These are phyloP conservation scores for Carpatolechia fugitivella DNA, from an alignment of 2,888 invertebrate genomes.

Conservation along the genomic window DNA sequence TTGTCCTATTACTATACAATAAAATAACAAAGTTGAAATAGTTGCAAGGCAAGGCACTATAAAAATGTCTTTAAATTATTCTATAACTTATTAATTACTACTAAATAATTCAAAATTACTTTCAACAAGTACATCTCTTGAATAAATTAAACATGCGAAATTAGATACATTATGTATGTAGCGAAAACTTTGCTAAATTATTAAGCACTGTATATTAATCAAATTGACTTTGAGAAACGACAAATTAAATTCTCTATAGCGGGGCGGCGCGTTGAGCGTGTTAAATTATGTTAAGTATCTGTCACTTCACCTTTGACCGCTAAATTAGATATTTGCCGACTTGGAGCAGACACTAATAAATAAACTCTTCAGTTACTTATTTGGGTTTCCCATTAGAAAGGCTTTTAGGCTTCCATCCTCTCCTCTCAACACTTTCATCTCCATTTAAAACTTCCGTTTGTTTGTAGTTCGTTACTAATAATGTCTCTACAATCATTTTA, in stretches of 20 bases:
- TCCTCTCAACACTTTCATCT: conserved; percentile 9
- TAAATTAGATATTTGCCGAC: background rate
- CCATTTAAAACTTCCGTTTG: conserved; percentile 5
- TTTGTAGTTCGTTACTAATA: background rate
- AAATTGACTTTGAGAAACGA: background rate
- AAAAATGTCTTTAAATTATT: background rate
- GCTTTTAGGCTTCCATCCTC: conserved; percentile 2
- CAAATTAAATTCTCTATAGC: background rate
- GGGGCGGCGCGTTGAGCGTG: background rate
- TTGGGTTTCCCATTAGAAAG: conserved; percentile 9
- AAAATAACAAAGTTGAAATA: background rate
- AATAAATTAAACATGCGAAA: background rate
- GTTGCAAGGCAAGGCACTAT: background rate
- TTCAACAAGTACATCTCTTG: too few relatives aligned
- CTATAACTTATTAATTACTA: background rate
- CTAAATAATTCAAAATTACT: background rate
- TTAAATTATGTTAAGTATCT: conserved; percentile 7
- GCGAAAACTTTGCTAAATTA: background rate
- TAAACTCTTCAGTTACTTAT: background rate
- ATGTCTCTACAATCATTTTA: background rate
- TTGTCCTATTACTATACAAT: too few relatives aligned
- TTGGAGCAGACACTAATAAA: background rate
- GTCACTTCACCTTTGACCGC: conserved; percentile 7
- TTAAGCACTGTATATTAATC: background rate
- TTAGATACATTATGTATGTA: background rate